phyloP scores from a whole-genome alignment of 2,888 invertebrate species.

The Tetramorium bicarinatum region DNA sequence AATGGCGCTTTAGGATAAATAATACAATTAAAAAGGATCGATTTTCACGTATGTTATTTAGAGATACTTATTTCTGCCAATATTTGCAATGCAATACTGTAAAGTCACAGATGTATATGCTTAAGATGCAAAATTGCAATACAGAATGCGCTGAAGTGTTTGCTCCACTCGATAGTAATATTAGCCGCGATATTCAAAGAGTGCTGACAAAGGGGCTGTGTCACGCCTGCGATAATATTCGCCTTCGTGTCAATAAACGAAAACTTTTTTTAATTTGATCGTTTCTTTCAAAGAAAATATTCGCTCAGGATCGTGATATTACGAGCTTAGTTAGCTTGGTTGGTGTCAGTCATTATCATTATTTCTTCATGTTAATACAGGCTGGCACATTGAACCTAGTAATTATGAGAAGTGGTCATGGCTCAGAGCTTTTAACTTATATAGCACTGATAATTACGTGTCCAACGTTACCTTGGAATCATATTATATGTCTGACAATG shows the following conservation, averaged over 20 bases:
- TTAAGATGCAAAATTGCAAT: slow-evolving; percentile 9
- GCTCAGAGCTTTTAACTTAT: slow-evolving; percentile 34
- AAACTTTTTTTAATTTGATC: slow-evolving; percentile 9
- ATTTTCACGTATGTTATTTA: background rate
- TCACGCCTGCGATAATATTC: slow-evolving; percentile 13
- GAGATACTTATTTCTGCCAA: background rate
- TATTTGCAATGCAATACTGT: background rate
- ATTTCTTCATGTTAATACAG: background rate
- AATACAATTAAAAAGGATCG: background rate
- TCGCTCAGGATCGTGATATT: background rate
- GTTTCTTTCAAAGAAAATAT: slow-evolving; percentile 13
- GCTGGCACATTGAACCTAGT: slow-evolving; percentile 53
- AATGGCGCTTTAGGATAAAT: background rate
- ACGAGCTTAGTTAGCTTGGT: background rate
- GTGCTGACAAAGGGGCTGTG: slow-evolving; percentile 10
- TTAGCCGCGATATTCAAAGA: slow-evolving; percentile 4
- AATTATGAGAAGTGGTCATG: slow-evolving; percentile 56
- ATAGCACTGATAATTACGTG: slow-evolving; percentile 36
- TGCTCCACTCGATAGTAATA: background rate
- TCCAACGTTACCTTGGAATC: slow-evolving; percentile 22
- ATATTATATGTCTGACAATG: background rate
- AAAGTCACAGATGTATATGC: background rate
- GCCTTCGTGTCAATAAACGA: slow-evolving; percentile 17
- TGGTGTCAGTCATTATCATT: slow-evolving; percentile 7
- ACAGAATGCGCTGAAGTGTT: slow-evolving; percentile 12